Evolutionary conservation across 2,113 vertebrate species (phyloP).

Genomic region (Melanocharis versteri): DNA sequence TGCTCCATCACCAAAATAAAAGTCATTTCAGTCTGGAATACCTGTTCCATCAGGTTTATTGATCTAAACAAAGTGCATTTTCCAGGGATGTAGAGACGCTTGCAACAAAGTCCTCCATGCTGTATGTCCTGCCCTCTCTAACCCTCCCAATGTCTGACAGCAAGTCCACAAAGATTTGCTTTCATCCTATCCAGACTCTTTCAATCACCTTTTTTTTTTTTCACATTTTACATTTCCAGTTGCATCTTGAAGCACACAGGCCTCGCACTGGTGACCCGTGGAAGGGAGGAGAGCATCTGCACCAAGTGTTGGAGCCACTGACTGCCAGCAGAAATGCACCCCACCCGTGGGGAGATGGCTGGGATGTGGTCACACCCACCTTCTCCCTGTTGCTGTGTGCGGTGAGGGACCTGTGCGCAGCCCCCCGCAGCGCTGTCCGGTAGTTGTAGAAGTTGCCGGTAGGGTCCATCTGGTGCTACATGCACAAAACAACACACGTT

Average conservation of each 20-base stretch:
- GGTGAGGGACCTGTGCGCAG: conserved; percentile 73
- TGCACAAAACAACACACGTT: not conserved
- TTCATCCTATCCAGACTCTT: not conserved
- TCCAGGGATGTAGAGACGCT: not conserved
- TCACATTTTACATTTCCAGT: not conserved
- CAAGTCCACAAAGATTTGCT: not conserved
- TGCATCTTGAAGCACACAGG: not conserved
- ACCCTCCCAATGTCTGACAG: not conserved
- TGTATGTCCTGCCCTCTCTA: not conserved
- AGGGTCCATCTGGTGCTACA: conserved; percentile 81
- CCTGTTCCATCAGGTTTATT: not conserved
- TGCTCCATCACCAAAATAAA: not conserved
- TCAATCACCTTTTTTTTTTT: not conserved
- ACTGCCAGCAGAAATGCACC: not conserved
- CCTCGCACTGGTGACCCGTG: not conserved
- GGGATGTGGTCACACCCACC: conserved; percentile 22
- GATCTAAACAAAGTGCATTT: not conserved
- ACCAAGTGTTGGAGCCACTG: not conserved
- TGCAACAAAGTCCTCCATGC: not conserved
- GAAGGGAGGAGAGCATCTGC: not conserved
- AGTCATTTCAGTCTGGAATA: not conserved
- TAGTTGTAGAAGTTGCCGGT: conserved; percentile 82
- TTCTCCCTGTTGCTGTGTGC: conserved; percentile 79
- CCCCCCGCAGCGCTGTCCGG: conserved; percentile 74
- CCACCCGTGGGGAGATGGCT: accelerated